phyloP scores from a whole-genome alignment of 2,888 invertebrate species.

The Frankliniella fusca region DNA sequence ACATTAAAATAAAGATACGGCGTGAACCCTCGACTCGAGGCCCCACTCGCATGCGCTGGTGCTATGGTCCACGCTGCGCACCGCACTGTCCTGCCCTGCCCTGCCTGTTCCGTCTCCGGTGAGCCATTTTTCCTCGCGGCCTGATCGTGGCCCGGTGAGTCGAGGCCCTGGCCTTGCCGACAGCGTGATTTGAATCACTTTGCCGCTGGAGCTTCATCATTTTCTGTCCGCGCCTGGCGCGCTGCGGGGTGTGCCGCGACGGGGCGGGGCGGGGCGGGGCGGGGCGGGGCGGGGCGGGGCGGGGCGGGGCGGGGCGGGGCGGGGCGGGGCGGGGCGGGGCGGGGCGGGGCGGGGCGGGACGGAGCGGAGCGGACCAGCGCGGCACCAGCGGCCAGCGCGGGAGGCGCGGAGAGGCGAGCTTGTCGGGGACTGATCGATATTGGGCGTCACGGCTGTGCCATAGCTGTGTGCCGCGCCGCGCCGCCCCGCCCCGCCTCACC shows the following conservation, averaged over 20 bases:
- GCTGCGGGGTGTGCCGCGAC: not conserved
- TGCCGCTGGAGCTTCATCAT: too few species aligned
- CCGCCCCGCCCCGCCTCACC: not conserved
- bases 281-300: not conserved
- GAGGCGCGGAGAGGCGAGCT: constrained; percentile 53
- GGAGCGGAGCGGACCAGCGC: constrained; percentile 46
- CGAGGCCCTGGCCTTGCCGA: too few species aligned
- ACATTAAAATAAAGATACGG: too few species aligned
- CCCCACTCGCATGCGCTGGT: too few species aligned
- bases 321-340: constrained; percentile 41
- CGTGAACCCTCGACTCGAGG: too few species aligned
- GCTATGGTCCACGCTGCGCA: too few species aligned
- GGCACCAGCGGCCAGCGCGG: constrained; percentile 50
- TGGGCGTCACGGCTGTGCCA: constrained; percentile 44
- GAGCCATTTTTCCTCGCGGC: too few species aligned
- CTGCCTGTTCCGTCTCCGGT: too few species aligned
- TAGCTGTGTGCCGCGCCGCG: constrained; percentile 41
- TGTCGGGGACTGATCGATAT: constrained; percentile 51
- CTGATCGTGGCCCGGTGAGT: too few species aligned
- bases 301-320: constrained; percentile 1
- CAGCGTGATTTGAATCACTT: too few species aligned
- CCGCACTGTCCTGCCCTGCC: too few species aligned
- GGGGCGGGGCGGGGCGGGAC: constrained; percentile 49
- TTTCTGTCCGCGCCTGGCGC: too few species aligned
- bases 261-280: not conserved